Base-by-base conservation (phyloP, 2,888 invertebrate genomes). In the Oeneis ivallda region DNA sequence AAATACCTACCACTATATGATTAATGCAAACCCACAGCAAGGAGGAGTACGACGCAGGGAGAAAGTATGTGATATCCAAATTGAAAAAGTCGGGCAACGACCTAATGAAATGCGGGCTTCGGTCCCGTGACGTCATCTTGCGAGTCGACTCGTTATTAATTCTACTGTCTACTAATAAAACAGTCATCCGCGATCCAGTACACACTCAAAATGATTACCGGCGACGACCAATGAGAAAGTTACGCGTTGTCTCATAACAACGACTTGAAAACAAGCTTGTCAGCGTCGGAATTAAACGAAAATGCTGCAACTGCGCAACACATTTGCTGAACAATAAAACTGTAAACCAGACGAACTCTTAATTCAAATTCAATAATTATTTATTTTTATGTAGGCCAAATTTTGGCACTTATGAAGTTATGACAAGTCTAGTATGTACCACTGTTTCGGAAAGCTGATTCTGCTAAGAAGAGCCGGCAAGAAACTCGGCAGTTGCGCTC, bases 91-190 rank as follows among this genome's bases (percentile, higher is more conserved):
- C 56, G 56, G 41, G 19, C 56, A 56, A 56, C 56, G 56, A 56
- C 56, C 56, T 39, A 11, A 56, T 19, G 19, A 17, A n/a, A 68
- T 68, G 65, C 62, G 67, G 67, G 67, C 56, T 62, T 45, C 62
- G 32, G 49, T 68, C 62, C 43, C 43, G 41, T 59, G 49, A 56
- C 63, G 49, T 49, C 54, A 53, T 37, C 11, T 17, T n/a, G 26
- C 34, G 45, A 26, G 19, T 37, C 45, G 39, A 39, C 64, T 34
- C 47, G 17, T 49, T 49, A 34, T 61, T 65, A 70, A 63, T 67
- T 64, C 43, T n/a, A n/a, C n/a, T n/a, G 74, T 74, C 79, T 84
- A 79, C 79, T 84, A 78, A 80, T 81, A 79, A 82, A 80, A 80
- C 80, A 78, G 77, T 75, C 54, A 54, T 17, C 17, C 15, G 56